These are phyloP conservation scores for Lucifuga dentata DNA, from an alignment of 2,113 vertebrate genomes.

Conservation along the genomic window DNA sequence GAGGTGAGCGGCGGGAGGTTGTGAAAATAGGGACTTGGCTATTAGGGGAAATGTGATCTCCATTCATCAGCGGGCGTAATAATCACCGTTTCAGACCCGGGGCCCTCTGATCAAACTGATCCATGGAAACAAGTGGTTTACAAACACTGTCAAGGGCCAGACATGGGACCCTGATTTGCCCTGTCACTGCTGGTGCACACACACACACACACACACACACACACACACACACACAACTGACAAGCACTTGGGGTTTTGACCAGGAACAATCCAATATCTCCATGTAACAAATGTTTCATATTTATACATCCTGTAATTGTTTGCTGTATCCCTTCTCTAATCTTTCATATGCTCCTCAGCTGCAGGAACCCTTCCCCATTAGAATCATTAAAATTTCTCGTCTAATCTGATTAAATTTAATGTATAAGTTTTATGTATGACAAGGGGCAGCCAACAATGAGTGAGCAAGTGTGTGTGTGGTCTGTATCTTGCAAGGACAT, in stretches of 20 bases:
- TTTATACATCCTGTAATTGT: slow-evolving; percentile 1
- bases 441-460: background rate
- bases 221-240: background rate
- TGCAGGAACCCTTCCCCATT: background rate
- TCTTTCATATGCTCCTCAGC: background rate
- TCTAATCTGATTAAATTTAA: too few species aligned
- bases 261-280: background rate
- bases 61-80: slow-evolving; percentile 88
- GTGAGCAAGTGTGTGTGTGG: slow-evolving; percentile 18
- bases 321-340: background rate
- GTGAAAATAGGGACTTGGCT: slow-evolving; percentile 89
- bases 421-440: too few species aligned
- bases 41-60: slow-evolving; percentile 92
- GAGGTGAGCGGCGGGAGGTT: slow-evolving; percentile 90
- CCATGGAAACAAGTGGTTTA: slow-evolving; percentile 89
- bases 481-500: too few species aligned
- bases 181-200: slow-evolving; percentile 68
- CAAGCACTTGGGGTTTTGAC: slow-evolving; percentile 1
- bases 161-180: slow-evolving; percentile 76
- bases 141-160: slow-evolving; percentile 89
- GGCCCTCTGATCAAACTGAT: slow-evolving; percentile 86
- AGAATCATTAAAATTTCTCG: background rate
- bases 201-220: too few species aligned
- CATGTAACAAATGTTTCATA: slow-evolving; percentile 7
- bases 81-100: slow-evolving; percentile 79